Conservation (phyloP, 2,888 invertebrate genomes). For the Macaria liturata region DNA sequence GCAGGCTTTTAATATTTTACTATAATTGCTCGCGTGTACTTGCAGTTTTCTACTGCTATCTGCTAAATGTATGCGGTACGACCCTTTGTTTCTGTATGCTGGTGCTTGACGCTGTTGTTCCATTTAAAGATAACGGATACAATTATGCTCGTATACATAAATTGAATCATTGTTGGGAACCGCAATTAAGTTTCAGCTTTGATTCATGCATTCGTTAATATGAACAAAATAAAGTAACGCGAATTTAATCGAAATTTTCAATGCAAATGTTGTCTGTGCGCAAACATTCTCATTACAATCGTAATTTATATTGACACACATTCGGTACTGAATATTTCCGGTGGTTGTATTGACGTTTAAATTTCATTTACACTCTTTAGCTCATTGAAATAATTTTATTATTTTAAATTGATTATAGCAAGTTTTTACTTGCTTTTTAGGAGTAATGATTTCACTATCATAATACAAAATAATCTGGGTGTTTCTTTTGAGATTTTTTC, state of each 20-base stretch:
- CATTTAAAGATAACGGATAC: slow-evolving; percentile 5
- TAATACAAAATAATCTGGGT: too few species aligned
- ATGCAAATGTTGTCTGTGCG: slow-evolving; percentile 29
- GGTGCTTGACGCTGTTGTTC: slow-evolving; percentile 4
- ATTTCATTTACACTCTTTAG: neutral
- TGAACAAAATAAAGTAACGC: slow-evolving; percentile 10
- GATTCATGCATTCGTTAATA: slow-evolving; percentile 17
- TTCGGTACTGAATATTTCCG: slow-evolving; percentile 43
- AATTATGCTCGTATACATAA: neutral
- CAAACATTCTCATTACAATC: slow-evolving; percentile 42
- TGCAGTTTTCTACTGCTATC: slow-evolving; percentile 30
- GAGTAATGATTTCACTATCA: too few species aligned
- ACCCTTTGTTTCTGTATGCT: slow-evolving; percentile 23
- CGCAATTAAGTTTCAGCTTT: slow-evolving; percentile 9
- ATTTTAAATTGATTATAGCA: too few species aligned
- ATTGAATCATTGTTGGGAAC: slow-evolving; percentile 4
- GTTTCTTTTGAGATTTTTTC: too few species aligned
- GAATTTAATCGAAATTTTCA: slow-evolving; percentile 21
- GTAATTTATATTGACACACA: slow-evolving; percentile 53
- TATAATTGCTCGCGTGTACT: slow-evolving; percentile 33
- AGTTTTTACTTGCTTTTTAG: too few species aligned
- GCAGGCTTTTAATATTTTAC: slow-evolving; percentile 39
- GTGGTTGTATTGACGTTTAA: slow-evolving; percentile 23
- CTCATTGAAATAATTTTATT: neutral
- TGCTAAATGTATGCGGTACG: slow-evolving; percentile 24